Evolutionary conservation across 2,797 vertebrate species (phyloP).

Genomic region (Acanthornis magna): DNA sequence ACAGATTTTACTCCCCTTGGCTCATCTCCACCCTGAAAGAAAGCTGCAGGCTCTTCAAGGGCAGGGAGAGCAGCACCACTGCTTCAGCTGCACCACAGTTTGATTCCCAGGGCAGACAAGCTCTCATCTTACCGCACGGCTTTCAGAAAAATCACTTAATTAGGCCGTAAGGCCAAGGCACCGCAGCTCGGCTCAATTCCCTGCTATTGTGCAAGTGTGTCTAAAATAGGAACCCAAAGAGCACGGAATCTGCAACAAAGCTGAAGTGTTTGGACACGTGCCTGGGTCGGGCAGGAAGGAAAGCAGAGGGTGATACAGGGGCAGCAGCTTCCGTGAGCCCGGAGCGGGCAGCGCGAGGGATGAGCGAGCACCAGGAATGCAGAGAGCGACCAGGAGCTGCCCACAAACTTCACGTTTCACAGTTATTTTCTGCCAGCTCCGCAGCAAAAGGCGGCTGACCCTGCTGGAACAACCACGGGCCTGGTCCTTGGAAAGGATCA

Average conservation of each 20-base stretch:
- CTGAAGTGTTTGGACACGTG: background rate
- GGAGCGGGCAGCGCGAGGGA: accelerated
- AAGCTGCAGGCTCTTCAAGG: background rate
- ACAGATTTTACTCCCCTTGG: background rate
- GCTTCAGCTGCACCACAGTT: background rate
- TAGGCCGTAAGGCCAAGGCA: background rate
- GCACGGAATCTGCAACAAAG: background rate
- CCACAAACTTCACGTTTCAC: accelerated
- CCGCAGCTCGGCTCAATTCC: background rate
- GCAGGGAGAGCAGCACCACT: background rate
- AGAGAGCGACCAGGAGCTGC: background rate
- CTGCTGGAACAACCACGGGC: background rate
- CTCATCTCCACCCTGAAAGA: background rate
- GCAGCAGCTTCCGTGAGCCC: background rate
- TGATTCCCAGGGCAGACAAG: background rate
- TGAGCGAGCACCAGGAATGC: background rate
- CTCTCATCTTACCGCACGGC: background rate
- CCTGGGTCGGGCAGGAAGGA: background rate
- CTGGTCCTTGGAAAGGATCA: background rate
- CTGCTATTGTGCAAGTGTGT: background rate
- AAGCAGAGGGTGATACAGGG: background rate
- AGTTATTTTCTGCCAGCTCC: background rate
- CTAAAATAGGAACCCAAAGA: background rate
- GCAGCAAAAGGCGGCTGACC: background rate
- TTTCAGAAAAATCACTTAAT: background rate